phyloP scores from a whole-genome alignment of 1,140 invertebrate species.

The Condylostylus longicornis region DNA sequence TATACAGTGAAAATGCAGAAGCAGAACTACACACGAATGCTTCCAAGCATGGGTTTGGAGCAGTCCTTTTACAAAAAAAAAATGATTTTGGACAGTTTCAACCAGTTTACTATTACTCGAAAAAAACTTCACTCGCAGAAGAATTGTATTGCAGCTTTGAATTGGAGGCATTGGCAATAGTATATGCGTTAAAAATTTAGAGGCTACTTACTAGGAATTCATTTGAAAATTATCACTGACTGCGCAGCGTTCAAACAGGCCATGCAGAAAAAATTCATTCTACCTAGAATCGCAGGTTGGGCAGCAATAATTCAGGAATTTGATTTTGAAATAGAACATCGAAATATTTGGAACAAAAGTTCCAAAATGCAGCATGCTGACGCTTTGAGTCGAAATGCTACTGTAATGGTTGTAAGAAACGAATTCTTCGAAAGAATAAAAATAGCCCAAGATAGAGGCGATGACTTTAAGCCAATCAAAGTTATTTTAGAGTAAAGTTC shows the following conservation, averaged over 20 bases:
- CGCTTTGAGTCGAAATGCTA: constrained; percentile 27
- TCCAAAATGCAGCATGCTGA: constrained; percentile 32
- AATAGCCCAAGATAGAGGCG: constrained; percentile 3
- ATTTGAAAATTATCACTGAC: constrained; percentile 4
- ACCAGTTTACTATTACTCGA: background rate
- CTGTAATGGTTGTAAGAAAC: constrained; percentile 7
- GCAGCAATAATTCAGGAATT: constrained; percentile 18
- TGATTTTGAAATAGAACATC: constrained; percentile 26
- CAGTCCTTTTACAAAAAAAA: too few species aligned
- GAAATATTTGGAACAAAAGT: too few species aligned
- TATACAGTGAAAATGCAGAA: too few species aligned
- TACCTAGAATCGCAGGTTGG: constrained; percentile 24
- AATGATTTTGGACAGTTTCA: background rate
- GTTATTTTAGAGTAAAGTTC: background rate
- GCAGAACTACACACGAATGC: too few species aligned
- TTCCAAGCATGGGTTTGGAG: too few species aligned
- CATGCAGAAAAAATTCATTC: background rate
- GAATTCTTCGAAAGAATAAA: constrained; percentile 3
- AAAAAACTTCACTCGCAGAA: background rate
- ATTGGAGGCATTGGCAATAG: constrained; percentile 13
- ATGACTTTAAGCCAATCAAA: constrained; percentile 1
- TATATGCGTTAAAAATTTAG: constrained; percentile 5
- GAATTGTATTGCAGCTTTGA: constrained; percentile 12
- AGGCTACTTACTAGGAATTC: background rate
- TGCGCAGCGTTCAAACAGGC: background rate